phyloP scores from a whole-genome alignment of 2,888 invertebrate species.

The Argynnis bischoffii region DNA sequence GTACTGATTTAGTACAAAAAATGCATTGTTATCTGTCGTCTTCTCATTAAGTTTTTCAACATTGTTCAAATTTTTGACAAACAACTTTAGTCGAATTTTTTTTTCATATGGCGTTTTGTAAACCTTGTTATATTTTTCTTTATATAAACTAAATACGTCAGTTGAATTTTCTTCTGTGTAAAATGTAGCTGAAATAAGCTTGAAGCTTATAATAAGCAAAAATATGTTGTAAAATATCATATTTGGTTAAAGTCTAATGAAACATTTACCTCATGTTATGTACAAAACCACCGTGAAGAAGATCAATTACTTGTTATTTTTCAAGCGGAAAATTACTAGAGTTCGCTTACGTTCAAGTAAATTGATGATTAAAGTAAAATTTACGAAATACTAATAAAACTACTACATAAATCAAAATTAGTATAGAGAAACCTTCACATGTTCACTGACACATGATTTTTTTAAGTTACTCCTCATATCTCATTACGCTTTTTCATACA shows the following conservation, averaged over 20 bases:
- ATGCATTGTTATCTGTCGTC: constrained; percentile 39
- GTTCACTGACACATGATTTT: too few species aligned
- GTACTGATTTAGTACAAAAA: constrained; percentile 55
- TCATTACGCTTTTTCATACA: too few species aligned
- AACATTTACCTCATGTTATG: neutral
- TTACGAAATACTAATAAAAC: neutral
- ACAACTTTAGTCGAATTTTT: constrained; percentile 48
- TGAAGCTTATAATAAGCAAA: neutral
- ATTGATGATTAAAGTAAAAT: neutral
- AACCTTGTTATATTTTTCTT: constrained; percentile 51
- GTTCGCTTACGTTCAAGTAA: too few species aligned
- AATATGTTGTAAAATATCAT: neutral
- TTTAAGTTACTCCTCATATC: too few species aligned
- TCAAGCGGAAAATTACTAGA: too few species aligned
- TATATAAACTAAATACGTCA: constrained; percentile 51
- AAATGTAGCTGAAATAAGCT: constrained; percentile 17
- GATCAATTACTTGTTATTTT: too few species aligned
- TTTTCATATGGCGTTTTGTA: constrained; percentile 48
- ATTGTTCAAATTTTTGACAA: constrained; percentile 52
- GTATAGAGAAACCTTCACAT: too few species aligned
- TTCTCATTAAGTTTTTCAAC: constrained; percentile 51
- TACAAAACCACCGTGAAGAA: neutral
- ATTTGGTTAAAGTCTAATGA: too few species aligned
- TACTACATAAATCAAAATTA: too few species aligned
- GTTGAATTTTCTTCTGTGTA: constrained; percentile 40